A percentile compares a stretch with the other conserved stretches of the same genome.
These are phyloP conservation scores for Trissolcus japonicus DNA, from an alignment of 2,888 invertebrate species.

Conservation along the genomic window DNA sequence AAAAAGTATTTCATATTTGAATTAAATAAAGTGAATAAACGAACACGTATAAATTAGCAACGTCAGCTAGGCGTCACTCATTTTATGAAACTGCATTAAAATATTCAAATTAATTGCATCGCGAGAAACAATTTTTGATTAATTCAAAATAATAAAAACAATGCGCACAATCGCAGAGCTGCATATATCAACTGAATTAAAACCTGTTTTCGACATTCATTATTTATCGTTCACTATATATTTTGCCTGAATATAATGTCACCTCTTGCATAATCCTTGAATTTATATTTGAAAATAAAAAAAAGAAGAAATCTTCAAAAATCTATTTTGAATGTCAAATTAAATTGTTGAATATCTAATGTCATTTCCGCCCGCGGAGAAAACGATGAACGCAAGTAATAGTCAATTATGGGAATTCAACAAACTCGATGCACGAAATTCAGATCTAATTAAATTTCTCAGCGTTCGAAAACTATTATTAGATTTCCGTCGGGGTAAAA, in stretches of 20 bases:
- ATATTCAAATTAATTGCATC: conserved; percentile 42
- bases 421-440: conserved; percentile 32
- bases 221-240: neutral
- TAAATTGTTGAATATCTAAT: conserved; percentile 30
- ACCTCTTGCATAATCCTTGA: neutral
- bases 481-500: conserved; percentile 7
- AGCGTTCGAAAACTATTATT: conserved; percentile 34
- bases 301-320: neutral
- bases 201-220: neutral
- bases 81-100: conserved; percentile 36
- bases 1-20: conserved; percentile 50
- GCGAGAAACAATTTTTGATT: conserved; percentile 35
- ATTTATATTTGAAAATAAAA: too few relatives aligned
- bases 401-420: conserved; percentile 38
- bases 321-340: conserved; percentile 28
- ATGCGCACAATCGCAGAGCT: neutral
- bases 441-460: conserved; percentile 29
- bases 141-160: conserved; percentile 32
- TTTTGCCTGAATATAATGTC: neutral
- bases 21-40: conserved; percentile 50
- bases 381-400: conserved; percentile 27
- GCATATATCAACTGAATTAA: conserved; percentile 2
- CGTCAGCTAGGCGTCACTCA: conserved; percentile 17
- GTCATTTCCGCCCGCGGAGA: conserved; percentile 24
- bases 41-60: conserved; percentile 22